A percentile compares a stretch with the other conserved stretches of the same genome.
Evolutionary conservation across 2,113 vertebrate genomes (phyloP).

Genomic region (Ceuthmochares aereus): DNA sequence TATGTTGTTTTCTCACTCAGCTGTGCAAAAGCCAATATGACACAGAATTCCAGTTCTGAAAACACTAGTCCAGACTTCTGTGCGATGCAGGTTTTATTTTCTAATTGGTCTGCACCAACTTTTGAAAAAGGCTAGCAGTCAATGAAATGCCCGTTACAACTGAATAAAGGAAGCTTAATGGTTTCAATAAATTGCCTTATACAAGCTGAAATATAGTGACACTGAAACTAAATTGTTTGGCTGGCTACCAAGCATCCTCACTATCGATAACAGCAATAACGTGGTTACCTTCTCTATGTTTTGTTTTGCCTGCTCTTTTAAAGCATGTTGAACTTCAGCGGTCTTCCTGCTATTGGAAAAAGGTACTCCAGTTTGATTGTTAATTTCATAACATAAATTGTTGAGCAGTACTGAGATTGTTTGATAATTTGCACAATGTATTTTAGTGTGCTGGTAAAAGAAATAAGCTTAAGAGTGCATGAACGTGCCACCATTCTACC

Average conservation of each 20-base stretch:
- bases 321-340: neutral
- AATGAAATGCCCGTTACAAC: neutral
- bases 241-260: neutral
- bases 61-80: neutral
- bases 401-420: neutral
- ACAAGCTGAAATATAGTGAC: conserved; percentile 1
- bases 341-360: neutral
- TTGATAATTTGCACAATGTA: neutral
- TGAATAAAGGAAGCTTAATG: neutral
- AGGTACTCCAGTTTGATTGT: neutral
- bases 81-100: neutral
- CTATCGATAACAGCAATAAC: neutral
- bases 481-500: neutral
- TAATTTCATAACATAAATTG: neutral
- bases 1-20: neutral
- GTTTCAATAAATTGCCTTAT: neutral
- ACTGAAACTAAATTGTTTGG: neutral
- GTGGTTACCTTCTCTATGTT: neutral
- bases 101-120: neutral
- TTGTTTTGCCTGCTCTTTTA: neutral
- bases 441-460: neutral
- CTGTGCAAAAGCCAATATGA: neutral
- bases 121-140: neutral
- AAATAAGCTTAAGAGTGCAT: neutral
- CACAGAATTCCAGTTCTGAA: neutral